phyloP scores from a whole-genome alignment of 1,140 invertebrate genomes.

The Anastrepha obliqua region DNA sequence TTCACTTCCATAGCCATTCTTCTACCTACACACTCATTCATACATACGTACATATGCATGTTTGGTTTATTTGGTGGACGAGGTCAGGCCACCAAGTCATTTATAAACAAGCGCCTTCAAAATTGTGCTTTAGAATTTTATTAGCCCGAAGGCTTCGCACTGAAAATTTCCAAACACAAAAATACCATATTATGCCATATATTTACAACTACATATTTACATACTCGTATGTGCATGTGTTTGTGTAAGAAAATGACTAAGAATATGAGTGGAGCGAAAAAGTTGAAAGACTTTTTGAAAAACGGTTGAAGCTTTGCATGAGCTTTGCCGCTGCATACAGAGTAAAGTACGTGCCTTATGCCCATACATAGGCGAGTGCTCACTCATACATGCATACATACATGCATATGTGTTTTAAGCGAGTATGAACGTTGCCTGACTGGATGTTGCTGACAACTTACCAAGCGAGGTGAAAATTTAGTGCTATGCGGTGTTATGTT shows the following conservation, averaged over 20 bases:
- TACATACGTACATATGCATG: not conserved
- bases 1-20: not conserved
- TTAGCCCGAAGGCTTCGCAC: not conserved
- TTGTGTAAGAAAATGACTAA: not conserved
- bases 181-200: not conserved
- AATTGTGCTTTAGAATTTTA: slow-evolving; percentile 40
- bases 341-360: not conserved
- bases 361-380: not conserved
- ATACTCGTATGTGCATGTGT: not conserved
- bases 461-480: slow-evolving; percentile 40
- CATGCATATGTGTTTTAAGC: not conserved
- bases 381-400: not conserved
- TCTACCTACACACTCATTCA: not conserved
- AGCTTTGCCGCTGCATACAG: not conserved
- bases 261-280: slow-evolving; percentile 13
- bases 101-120: slow-evolving; percentile 47
- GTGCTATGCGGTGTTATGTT: slow-evolving; percentile 42
- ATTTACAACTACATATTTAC: too few relatives aligned
- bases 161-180: slow-evolving; percentile 21
- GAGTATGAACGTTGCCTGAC: not conserved
- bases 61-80: not conserved
- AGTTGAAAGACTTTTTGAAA: slow-evolving; percentile 17
- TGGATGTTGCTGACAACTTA: slow-evolving; percentile 16
- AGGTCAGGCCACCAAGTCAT: slow-evolving; percentile 41
- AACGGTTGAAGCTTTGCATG: not conserved